phyloP scores from a whole-genome alignment of 1,140 invertebrate species.

The Orchestia grillus region DNA sequence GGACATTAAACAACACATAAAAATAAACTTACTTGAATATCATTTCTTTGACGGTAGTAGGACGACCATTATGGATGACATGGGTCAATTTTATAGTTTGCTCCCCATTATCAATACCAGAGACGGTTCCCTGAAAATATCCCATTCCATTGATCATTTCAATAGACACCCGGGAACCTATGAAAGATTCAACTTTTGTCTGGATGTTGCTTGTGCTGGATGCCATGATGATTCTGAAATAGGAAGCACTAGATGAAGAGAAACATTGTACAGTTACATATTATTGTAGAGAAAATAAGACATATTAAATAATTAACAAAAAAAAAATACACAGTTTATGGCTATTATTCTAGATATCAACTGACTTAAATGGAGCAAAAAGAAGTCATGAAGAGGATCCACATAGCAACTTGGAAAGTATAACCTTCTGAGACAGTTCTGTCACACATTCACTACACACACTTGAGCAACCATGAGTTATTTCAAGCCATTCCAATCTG shows the following conservation, averaged over 20 bases:
- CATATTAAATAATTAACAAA: no score
- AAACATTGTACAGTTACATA: background rate
- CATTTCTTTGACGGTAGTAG: slow-evolving; percentile 13
- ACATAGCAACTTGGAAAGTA: no score
- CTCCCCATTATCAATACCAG: slow-evolving; percentile 14
- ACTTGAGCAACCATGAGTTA: no score
- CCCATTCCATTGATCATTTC: slow-evolving; percentile 48
- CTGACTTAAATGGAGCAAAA: no score
- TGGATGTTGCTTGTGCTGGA: background rate
- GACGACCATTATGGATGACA: slow-evolving; percentile 41
- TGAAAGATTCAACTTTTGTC: background rate
- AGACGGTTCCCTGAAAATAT: slow-evolving; percentile 37
- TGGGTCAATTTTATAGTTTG: background rate
- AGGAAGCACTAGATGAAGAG: background rate
- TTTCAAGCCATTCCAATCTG: no score
- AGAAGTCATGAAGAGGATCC: no score
- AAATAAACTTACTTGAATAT: slow-evolving; percentile 23
- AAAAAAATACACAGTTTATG: no score
- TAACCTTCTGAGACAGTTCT: no score
- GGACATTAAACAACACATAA: background rate
- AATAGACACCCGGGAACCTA: slow-evolving; percentile 2
- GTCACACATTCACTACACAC: no score
- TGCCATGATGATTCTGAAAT: slow-evolving; percentile 4
- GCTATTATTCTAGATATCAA: no score
- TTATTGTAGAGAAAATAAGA: no score